Conservation (phyloP, 2,888 invertebrate genomes). For the Ophioninae sp. region DNA sequence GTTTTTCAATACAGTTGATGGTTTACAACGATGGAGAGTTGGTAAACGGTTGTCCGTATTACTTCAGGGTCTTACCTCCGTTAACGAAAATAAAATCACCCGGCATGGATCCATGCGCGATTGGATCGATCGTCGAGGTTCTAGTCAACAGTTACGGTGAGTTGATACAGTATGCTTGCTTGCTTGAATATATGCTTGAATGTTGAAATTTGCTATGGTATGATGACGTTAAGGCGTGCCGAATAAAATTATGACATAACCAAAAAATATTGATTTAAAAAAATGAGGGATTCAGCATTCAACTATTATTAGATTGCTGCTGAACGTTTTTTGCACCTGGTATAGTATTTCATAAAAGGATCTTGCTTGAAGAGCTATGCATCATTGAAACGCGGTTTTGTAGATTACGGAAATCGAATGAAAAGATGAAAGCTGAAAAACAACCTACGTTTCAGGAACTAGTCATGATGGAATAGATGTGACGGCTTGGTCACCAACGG, state of each 20-base stretch:
- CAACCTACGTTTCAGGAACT: conserved; percentile 72
- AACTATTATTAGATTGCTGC: no score
- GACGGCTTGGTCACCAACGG: conserved; percentile 95
- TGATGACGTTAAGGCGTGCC: no score
- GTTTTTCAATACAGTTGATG: conserved; percentile 80
- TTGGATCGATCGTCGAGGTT: conserved; percentile 97
- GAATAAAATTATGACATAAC: no score
- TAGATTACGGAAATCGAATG: no score
- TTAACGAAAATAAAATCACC: conserved; percentile 93
- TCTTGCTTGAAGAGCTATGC: no score
- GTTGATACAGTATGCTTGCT: conserved; percentile 10
- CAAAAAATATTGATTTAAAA: no score
- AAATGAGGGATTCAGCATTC: no score
- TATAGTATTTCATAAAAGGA: background rate
- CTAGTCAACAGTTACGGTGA: conserved; percentile 92
- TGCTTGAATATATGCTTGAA: no score
- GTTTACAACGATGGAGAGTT: conserved; percentile 84
- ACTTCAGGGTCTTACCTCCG: conserved; percentile 93
- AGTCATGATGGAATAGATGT: conserved; percentile 90
- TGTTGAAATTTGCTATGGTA: no score
- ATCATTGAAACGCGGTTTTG: no score
- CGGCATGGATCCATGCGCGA: conserved; percentile 97
- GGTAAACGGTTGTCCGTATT: conserved; percentile 85
- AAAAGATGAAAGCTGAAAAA: background rate
- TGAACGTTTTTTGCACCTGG: no score